Evolutionary conservation across 1,140 invertebrate genomes (phyloP), one percentile per base, ranked within the genome.

Genomic region (Zaprionus gabonicus): DNA sequence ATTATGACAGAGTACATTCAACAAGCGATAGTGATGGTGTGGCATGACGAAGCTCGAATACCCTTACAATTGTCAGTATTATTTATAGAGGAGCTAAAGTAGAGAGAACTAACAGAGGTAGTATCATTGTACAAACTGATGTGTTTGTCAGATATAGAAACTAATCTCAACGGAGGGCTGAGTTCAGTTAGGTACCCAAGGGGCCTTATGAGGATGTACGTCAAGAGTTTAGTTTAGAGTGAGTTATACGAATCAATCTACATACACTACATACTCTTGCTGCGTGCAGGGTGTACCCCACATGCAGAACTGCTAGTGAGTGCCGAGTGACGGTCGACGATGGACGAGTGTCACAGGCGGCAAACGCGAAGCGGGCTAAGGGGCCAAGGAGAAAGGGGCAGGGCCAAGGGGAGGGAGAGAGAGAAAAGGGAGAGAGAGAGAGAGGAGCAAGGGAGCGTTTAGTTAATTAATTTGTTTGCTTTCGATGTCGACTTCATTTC

Each of bases 401-500:
- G 5, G 13, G 51, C 7, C 51, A n/a, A 3, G 13, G 51, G 13
- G 5, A 9, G 28, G n/a, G n/a, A 63, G 41, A 20, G 12, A 38
- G 13, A 20, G 6, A 17, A 1, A 23, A 2, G 1, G 1, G 23
- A 1, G 20, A 20, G 46, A 5, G 34, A 25, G 20, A 20, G 3
- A 17, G 10, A 9, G 44, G 15, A 23, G 2, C 4, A 10, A 2
- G 58, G 23, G 28, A 2, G 36, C 64, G 23, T 70, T 77, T 75
- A 58, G 53, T 76, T 83, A 86, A 86, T 86, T 86, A 82, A 86
- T 86, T 86, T 81, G 82, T 78, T 78, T 67, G 82, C 82, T 71
- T 81, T 63, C 41, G 62, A 58, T 75, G 73, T 71, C 74, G 68
- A 88, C 81, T 87, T 81, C 51, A 88, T 83, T 87, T 81, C 51